Evolutionary conservation across 2,888 invertebrate genomes (phyloP).

Genomic region (Luperina testacea): DNA sequence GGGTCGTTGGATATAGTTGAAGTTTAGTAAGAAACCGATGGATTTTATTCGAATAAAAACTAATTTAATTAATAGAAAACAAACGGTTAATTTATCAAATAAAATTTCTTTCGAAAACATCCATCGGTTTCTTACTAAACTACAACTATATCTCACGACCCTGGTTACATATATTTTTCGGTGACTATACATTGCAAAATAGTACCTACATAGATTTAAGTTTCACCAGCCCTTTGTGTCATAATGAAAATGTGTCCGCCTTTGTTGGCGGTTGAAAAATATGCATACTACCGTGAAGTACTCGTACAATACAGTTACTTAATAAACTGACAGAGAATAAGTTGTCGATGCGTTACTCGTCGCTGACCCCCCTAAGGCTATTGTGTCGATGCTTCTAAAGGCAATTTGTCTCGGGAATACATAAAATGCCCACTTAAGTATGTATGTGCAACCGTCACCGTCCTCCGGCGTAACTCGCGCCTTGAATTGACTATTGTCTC

Average conservation of each 20-base stretch:
- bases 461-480: conserved; percentile 73
- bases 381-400: conserved; percentile 75
- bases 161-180: neutral
- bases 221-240: conserved; percentile 24
- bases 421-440: conserved; percentile 73
- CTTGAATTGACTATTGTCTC: conserved; percentile 81
- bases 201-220: conserved; percentile 9
- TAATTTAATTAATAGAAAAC: neutral
- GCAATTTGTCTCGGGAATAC: conserved; percentile 85
- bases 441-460: conserved; percentile 72
- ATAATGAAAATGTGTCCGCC: conserved; percentile 43
- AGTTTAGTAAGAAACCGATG: neutral
- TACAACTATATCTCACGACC: neutral
- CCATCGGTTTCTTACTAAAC: neutral
- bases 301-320: conserved; percentile 54
- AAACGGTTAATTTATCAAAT: neutral
- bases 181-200: conserved; percentile 17
- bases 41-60: neutral
- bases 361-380: conserved; percentile 68
- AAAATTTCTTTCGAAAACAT: neutral
- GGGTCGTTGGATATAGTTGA: neutral
- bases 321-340: conserved; percentile 56
- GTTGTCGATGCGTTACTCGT: conserved; percentile 74
- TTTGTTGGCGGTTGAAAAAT: conserved; percentile 43
- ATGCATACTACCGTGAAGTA: conserved; percentile 47